Base-by-base conservation (phyloP, 2,888 invertebrate species). In the Cenopis cana region DNA sequence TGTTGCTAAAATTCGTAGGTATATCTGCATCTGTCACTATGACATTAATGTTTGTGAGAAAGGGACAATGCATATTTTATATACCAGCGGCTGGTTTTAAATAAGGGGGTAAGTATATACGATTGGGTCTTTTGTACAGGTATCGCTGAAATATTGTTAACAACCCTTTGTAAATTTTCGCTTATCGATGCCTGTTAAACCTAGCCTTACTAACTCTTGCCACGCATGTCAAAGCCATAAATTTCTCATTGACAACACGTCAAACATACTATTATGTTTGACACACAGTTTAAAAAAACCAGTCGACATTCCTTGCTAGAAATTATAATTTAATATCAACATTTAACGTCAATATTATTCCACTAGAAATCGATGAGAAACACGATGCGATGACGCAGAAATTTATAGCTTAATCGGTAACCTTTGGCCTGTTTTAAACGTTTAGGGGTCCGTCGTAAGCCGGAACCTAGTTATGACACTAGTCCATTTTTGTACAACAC, bases 361-460 rank as follows among this genome's bases (percentile, higher is more conserved):
- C 17, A 38, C 20, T 59, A 66, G 65, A 70, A 70, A 70, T 66
- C 60, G 70, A 49, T 64, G 57, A 52, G 52, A 62, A 18, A 65
- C 33, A 41, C 49, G 52, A 14, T 33, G 14, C 49, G 52, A 14
- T 33, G 14, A 0, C 6, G 46, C 6, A 38, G 69, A 65, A 70
- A 59, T 55, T 66, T 70, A 66, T 66, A 36, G 65, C 65, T 70
- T 66, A 70, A 70, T 70, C 36, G 59, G 59, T 66, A 20, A 60
- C 59, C 54, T 70, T 54, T 60, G 24, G 20, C 46, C 69, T 46
- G 57, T 17, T 20, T 52, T 54, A 11, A 59, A 57, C 18, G 12
- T 41, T 62, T 56, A 67, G 46, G 49, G 56, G n/a, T 29, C 29
- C 36, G 50, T 41, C 9, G 59, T 41, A 50, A 50, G 1, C 10